Conservation (phyloP, 2,113 vertebrate species). For the Gallinago undulata region DNA sequence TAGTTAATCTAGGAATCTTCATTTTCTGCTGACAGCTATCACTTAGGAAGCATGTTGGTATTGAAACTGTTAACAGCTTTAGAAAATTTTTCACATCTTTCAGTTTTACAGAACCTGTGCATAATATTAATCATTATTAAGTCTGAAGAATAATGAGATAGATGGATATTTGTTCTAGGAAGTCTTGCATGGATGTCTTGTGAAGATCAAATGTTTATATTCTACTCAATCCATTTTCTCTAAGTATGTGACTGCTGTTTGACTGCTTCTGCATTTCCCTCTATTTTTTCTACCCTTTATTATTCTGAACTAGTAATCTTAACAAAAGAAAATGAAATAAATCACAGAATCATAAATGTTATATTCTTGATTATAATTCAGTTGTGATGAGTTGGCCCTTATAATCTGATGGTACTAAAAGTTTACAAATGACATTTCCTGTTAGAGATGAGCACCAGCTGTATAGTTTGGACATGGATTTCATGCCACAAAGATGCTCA, state of each 20-base stretch:
- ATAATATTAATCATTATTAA: background rate
- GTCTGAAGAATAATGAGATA: background rate
- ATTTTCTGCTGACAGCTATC: background rate
- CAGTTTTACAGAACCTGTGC: background rate
- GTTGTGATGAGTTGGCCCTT: background rate
- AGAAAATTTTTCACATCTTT: background rate
- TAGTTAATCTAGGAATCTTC: background rate
- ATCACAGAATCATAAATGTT: background rate
- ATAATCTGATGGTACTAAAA: background rate
- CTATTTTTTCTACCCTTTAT: background rate
- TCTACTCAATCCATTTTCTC: background rate
- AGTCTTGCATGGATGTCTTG: background rate
- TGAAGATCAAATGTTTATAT: background rate
- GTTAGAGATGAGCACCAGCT: background rate
- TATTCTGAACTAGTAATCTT: background rate
- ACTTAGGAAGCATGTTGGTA: background rate
- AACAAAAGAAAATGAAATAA: background rate
- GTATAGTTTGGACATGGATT: constrained; percentile 27
- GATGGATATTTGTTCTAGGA: background rate
- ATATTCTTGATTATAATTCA: background rate
- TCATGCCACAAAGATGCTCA: constrained; percentile 24
- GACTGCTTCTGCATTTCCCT: background rate
- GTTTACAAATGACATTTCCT: constrained; percentile 25
- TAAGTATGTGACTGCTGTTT: background rate
- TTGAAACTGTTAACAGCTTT: background rate